These are phyloP conservation scores for Eristalis pertinax DNA, from an alignment of 2,888 invertebrate genomes.

Conservation along the genomic window DNA sequence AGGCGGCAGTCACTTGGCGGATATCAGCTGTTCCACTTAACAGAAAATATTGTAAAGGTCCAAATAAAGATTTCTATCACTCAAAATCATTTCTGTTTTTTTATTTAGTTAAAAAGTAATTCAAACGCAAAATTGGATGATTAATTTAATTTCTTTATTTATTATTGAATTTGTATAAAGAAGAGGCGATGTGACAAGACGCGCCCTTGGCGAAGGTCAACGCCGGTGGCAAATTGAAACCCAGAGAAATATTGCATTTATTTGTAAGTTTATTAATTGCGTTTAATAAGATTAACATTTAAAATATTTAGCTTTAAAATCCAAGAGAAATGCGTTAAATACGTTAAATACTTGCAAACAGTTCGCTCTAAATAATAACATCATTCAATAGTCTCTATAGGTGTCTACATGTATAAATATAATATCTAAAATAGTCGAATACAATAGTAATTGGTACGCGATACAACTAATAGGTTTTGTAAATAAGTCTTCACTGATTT, in stretches of 20 bases:
- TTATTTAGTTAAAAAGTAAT: too few relatives aligned
- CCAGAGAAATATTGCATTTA: not conserved
- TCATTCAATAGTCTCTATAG: constrained; percentile 53
- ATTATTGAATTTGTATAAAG: too few relatives aligned
- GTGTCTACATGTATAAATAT: constrained; percentile 53
- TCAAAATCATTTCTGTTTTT: too few relatives aligned
- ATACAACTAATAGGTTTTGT: constrained; percentile 61
- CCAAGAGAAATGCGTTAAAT: constrained; percentile 47
- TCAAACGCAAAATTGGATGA: too few relatives aligned
- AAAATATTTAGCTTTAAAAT: constrained; percentile 38
- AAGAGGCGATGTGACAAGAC: too few relatives aligned
- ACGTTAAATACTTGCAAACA: constrained; percentile 64
- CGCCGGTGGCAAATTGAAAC: not conserved
- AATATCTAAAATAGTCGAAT: constrained; percentile 57
- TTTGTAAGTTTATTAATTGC: constrained; percentile 41
- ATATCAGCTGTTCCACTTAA: too few relatives aligned
- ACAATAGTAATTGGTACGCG: constrained; percentile 50
- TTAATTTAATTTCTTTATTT: too few relatives aligned
- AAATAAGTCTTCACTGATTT: constrained; percentile 60
- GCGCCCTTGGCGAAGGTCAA: not conserved
- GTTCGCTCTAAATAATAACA: constrained; percentile 56
- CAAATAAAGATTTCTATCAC: too few relatives aligned
- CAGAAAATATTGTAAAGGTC: too few relatives aligned
- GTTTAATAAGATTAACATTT: constrained; percentile 58
- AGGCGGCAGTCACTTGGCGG: too few relatives aligned